phyloP scores from a whole-genome alignment of 2,888 invertebrate species.

The Ethmia dodecea region DNA sequence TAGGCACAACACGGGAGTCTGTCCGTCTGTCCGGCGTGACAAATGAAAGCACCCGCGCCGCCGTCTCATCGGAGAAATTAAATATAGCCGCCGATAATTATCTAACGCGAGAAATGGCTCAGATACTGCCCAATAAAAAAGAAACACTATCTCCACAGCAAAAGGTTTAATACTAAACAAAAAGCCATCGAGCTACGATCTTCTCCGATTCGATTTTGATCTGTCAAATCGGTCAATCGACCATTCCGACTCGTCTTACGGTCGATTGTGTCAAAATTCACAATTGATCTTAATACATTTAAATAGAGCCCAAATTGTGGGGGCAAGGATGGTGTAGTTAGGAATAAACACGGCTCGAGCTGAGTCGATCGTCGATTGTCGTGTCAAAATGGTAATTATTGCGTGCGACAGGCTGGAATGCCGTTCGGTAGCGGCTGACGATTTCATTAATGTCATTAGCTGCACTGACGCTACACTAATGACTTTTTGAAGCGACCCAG shows the following conservation, averaged over 20 bases:
- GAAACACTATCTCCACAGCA: slow-evolving; percentile 5
- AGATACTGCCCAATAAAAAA: slow-evolving; percentile 9
- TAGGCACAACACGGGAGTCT: slow-evolving; percentile 37
- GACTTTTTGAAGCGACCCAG: slow-evolving; percentile 27
- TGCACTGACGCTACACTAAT: slow-evolving; percentile 37
- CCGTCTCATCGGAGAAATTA: slow-evolving; percentile 33
- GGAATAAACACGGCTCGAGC: slow-evolving; percentile 9
- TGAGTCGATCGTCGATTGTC: slow-evolving; percentile 31
- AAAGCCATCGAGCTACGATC: slow-evolving; percentile 8
- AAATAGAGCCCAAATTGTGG: slow-evolving; percentile 16
- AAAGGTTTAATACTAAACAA: slow-evolving; percentile 8
- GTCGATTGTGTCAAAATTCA: neutral
- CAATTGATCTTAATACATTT: slow-evolving; percentile 9
- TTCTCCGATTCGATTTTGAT: slow-evolving; percentile 7
- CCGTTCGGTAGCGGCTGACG: slow-evolving; percentile 34
- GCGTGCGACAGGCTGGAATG: slow-evolving; percentile 25
- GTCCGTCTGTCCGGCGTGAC: slow-evolving; percentile 33
- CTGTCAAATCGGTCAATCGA: slow-evolving; percentile 12
- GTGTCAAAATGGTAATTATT: slow-evolving; percentile 44
- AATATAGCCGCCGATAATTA: slow-evolving; percentile 44
- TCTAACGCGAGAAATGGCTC: slow-evolving; percentile 24
- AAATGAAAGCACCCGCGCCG: slow-evolving; percentile 42
- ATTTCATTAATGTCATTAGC: slow-evolving; percentile 43
- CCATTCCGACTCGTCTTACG: slow-evolving; percentile 4
- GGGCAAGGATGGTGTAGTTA: slow-evolving; percentile 10